Percentiles rank a stretch among this genome's conserved stretches.
Evolutionary conservation across 2,113 vertebrate genomes (phyloP).

Genomic region (Malaclemys terrapin): DNA sequence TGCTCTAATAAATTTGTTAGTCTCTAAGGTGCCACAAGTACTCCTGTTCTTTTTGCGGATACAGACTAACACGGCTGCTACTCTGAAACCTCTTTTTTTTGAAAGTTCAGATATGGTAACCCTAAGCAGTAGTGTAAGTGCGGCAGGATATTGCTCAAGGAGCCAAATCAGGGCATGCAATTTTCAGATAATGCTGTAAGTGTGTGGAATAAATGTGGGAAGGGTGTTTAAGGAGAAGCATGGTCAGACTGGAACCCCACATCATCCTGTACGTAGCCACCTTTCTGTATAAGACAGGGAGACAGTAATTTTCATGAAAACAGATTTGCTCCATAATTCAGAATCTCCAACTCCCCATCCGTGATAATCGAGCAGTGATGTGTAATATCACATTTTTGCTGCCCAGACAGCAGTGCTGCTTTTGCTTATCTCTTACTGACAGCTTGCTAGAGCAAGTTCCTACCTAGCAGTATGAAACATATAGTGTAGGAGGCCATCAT

Average conservation of each 20-base stretch:
- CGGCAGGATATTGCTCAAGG: not conserved
- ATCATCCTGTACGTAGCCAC: not conserved
- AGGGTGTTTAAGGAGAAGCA: not conserved
- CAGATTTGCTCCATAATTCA: not conserved
- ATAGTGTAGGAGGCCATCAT: not conserved
- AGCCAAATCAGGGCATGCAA: not conserved
- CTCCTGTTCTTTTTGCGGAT: no score
- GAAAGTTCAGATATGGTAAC: no score
- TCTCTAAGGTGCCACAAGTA: no score
- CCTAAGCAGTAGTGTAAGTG: accelerated
- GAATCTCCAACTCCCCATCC: not conserved
- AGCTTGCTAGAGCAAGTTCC: not conserved
- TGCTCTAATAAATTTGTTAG: no score
- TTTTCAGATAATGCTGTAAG: not conserved
- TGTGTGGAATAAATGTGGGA: accelerated
- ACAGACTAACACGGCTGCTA: no score
- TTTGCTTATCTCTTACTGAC: not conserved
- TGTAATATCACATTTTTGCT: not conserved
- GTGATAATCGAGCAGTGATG: no score
- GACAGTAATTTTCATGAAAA: not conserved
- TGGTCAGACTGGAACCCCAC: not conserved
- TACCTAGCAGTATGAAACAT: not conserved
- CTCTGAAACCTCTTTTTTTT: no score
- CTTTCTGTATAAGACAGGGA: not conserved
- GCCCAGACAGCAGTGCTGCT: not conserved